Base-by-base conservation (phyloP, 2,797 vertebrate genomes). In the Luscinia megarhynchos region DNA sequence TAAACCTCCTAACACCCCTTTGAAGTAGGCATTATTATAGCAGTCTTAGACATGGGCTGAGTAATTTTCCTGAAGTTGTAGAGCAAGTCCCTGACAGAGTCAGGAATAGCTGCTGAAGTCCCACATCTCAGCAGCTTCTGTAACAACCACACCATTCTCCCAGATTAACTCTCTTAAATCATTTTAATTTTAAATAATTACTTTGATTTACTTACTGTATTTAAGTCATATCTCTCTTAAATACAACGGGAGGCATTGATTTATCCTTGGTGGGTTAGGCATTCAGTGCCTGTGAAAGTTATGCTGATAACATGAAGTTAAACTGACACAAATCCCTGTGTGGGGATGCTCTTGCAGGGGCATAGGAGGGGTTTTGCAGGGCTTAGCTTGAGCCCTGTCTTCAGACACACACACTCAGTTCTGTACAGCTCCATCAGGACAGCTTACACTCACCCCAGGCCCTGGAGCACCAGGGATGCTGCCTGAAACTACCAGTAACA, bases 131-230 rank as follows among this genome's bases (percentile, higher is more conserved):
- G 78, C 41, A 0, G 4, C 78, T 83, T 74, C 93, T 83, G 79
- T 23, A 62, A 75, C 93, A 76, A 40, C 84, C 54, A 21, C 2
- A 5, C 75, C 75, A 58, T 58, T 70, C 89, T 80, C 46, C 50
- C 76, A 72, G 84, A 68, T 87, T 96, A 94, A 90, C 83, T 84
- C 79, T 40, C 91, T 77, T 95, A 95, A 95, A 95, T 95, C 7
- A 95, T 94, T 95, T 96, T 95, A 68, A 94, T 95, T 95, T 96
- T 94, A 95, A 96, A 96, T 96, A 96, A 94, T 96, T 95, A 96
- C 94, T 95, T 95, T 96, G 94, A 96, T 96, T 96, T 95, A 94
- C 95, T 96, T 80, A 93, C 93, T 84, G 95, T 55, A 75, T 94
- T 96, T 91, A 95, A 96, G 87, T 72, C 82, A 43, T 94, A 89